These are phyloP conservation scores for Cremastinae sp. DNA, from an alignment of 2,888 invertebrate genomes.

Conservation along the genomic window DNA sequence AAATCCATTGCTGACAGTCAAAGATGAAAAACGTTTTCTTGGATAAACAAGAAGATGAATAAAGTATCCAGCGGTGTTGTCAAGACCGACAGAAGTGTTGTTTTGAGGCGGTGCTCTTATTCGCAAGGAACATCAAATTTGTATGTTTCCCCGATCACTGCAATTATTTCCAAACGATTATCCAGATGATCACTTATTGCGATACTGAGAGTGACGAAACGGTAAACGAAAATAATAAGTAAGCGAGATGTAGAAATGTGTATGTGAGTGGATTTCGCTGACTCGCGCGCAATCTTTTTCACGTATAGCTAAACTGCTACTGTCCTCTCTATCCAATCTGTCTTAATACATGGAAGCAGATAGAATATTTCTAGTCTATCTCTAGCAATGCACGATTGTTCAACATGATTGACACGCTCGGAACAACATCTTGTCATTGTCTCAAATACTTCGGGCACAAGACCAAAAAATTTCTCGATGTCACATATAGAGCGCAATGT, in stretches of 20 bases:
- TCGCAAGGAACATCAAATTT: constrained; percentile 51
- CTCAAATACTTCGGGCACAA: constrained; percentile 31
- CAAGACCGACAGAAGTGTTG: constrained; percentile 22
- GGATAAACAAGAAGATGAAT: too few species aligned
- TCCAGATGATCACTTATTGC: background rate
- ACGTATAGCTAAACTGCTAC: background rate
- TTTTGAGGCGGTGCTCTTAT: constrained; percentile 29
- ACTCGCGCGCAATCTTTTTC: constrained; percentile 33
- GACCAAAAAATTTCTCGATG: constrained; percentile 42
- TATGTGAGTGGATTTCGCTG: constrained; percentile 29
- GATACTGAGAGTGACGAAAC: constrained; percentile 7
- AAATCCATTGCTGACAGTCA: constrained; percentile 66
- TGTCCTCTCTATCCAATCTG: background rate
- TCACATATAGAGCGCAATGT: constrained; percentile 1
- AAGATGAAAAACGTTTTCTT: constrained; percentile 9
- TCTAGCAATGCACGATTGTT: constrained; percentile 45
- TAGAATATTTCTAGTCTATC: constrained; percentile 5
- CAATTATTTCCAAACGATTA: constrained; percentile 25
- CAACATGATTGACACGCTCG: constrained; percentile 29
- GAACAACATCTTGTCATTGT: constrained; percentile 24
- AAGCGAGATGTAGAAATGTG: constrained; percentile 49
- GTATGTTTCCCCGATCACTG: constrained; percentile 54
- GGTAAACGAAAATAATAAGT: constrained; percentile 23
- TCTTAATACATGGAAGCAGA: background rate
- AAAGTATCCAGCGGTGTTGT: too few species aligned